phyloP scores from a whole-genome alignment of 1,140 invertebrate genomes.

The Drosophila insularis region DNA sequence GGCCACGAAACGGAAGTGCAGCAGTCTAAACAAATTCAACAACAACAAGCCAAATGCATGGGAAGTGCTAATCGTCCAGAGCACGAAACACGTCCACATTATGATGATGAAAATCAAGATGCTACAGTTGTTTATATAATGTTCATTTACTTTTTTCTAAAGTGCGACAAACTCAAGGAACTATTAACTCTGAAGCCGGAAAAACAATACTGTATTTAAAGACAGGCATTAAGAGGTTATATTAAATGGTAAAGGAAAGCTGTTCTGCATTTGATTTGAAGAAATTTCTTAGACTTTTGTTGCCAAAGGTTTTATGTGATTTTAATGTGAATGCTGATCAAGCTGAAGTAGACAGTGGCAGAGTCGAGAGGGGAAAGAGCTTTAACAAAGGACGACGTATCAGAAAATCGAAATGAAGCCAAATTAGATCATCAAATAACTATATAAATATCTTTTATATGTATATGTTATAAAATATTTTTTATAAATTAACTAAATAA shows the following conservation, averaged over 20 bases:
- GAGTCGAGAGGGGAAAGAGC: no score
- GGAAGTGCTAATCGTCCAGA: slow-evolving; percentile 73
- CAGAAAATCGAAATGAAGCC: no score
- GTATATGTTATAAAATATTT: no score
- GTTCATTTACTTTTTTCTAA: not conserved
- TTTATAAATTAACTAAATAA: no score
- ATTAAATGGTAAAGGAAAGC: not conserved
- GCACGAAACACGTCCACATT: slow-evolving; percentile 53
- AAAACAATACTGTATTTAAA: not conserved
- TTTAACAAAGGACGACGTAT: no score
- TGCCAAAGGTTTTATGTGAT: no score
- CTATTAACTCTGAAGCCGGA: not conserved
- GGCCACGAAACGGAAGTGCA: slow-evolving; percentile 69
- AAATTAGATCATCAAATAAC: no score
- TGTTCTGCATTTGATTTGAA: no score
- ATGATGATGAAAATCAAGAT: slow-evolving; percentile 19
- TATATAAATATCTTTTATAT: no score
- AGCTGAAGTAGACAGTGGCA: no score
- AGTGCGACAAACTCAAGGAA: not conserved
- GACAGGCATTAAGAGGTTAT: not conserved
- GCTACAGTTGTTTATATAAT: not conserved
- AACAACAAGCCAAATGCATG: slow-evolving; percentile 41
- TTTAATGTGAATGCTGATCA: no score
- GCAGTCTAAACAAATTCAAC: slow-evolving; percentile 75
- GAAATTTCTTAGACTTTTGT: no score